Base-by-base conservation (phyloP, 2,888 invertebrate species). In the Parelbella ahira region DNA sequence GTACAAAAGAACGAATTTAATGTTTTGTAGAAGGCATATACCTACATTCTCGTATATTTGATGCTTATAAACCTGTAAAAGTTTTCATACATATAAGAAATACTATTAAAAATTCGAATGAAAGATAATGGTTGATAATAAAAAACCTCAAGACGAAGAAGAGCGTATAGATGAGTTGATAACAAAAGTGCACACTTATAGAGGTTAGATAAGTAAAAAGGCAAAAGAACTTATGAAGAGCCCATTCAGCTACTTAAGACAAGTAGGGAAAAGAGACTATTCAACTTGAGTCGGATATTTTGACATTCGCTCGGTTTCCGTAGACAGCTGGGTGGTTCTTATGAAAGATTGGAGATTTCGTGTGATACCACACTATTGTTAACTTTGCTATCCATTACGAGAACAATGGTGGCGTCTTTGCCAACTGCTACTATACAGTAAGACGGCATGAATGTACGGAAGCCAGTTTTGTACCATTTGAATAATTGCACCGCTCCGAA, bases 381-480 rank as follows among this genome's bases (percentile, higher is more conserved):
- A 47, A 50, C 49, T 48, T 48, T 49, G 45, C 44, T 38, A 48
- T 50, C 50, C 49, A 53, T 54, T 53, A 47, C 37, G 38, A 51
- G 53, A 56, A 64, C 64, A 64, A 64, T 64, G 39, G 56, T 13
- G 18, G 6, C 48, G 29, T 36, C 50, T 54, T 54, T 54, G 56
- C 56, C 47, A 44, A 20, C 44, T 27, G 52, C 57, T 52, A 50
- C 57, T 48, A 47, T 45, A 25, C 36, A 44, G 39, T 47, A 51
- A 48, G 49, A 50, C 41, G 15, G 34, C 45, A 48, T 56, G 53
- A 61, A 63, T 58, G 58, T 51, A 48, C 55, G 63, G 64, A 61
- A 57, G 58, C 34, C 29, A 24, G 11, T 36, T 37, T 53, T 37
- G 39, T 37, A 42, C 28, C 28, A 42, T 54, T 49, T 47, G 44